phyloP scores from a whole-genome alignment of 92 coral and sea anemone genomes.

The Bergia sp. region DNA sequence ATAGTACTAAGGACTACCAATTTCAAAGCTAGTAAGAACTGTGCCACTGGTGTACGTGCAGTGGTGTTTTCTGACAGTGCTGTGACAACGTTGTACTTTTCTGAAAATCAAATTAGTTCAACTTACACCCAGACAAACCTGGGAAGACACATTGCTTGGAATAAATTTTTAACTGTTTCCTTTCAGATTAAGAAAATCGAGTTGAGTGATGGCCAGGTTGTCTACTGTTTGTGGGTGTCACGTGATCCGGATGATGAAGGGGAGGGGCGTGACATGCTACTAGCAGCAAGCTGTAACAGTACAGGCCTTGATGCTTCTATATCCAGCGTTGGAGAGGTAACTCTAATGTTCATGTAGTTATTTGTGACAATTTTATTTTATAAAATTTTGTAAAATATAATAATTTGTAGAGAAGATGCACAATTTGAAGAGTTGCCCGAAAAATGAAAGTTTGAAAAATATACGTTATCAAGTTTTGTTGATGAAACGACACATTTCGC shows the following conservation, averaged over 20 bases:
- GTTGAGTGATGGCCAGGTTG: constrained; percentile 81
- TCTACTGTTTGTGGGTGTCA: constrained; percentile 93
- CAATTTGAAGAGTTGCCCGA: no score
- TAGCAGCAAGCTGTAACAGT: constrained; percentile 85
- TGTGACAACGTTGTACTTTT: no score
- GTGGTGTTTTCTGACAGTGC: no score
- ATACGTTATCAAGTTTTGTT: no score
- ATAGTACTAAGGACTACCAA: no score
- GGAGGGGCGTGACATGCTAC: constrained; percentile 70
- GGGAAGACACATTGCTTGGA: background rate
- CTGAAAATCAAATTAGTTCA: no score
- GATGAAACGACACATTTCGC: no score
- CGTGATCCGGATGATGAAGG: constrained; percentile 99
- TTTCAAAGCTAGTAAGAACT: background rate
- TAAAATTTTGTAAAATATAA: no score
- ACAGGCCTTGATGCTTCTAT: constrained; percentile 68
- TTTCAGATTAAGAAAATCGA: constrained; percentile 90
- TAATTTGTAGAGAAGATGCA: no score
- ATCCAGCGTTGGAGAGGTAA: constrained; percentile 76
- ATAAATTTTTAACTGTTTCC: background rate
- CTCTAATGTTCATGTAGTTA: background rate
- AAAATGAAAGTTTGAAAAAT: no score
- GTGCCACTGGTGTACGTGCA: background rate
- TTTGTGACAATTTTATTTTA: no score
- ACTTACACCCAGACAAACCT: background rate